Conservation (phyloP, 2,113 vertebrate species). For the Phoenicopterus ruber region DNA sequence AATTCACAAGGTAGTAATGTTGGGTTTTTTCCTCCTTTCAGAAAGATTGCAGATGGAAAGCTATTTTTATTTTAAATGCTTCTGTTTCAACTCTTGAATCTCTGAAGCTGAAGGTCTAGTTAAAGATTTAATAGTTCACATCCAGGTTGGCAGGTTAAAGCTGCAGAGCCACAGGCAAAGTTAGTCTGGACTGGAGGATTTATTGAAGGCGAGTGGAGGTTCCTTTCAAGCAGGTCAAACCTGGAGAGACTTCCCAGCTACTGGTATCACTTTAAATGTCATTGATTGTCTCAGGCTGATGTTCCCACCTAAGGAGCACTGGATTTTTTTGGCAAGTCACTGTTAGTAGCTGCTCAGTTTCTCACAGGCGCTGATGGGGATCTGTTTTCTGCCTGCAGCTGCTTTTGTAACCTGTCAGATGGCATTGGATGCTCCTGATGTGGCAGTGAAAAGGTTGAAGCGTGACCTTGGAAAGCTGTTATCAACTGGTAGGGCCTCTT, state of each 20-base stretch:
- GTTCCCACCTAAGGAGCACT: background rate
- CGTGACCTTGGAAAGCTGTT: background rate
- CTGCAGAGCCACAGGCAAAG: background rate
- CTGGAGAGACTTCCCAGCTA: background rate
- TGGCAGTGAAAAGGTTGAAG: background rate
- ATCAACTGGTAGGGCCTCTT: background rate
- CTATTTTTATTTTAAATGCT: background rate
- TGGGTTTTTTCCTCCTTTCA: background rate
- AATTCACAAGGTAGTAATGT: background rate
- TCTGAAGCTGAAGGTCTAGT: background rate
- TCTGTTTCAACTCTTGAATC: background rate
- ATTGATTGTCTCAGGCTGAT: background rate
- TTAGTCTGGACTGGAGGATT: background rate
- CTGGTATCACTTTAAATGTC: background rate
- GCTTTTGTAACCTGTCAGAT: background rate
- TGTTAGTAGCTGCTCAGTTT: background rate
- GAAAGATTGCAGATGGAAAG: background rate
- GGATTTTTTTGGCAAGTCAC: background rate
- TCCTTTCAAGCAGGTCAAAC: background rate
- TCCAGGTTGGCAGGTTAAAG: background rate
- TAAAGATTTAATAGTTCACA: background rate
- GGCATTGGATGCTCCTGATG: background rate
- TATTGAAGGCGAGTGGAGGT: background rate
- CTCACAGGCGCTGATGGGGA: background rate
- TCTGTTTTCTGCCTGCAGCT: background rate